Evolutionary conservation across 2,888 invertebrate species (phyloP).

Genomic region (Biston betularia): DNA sequence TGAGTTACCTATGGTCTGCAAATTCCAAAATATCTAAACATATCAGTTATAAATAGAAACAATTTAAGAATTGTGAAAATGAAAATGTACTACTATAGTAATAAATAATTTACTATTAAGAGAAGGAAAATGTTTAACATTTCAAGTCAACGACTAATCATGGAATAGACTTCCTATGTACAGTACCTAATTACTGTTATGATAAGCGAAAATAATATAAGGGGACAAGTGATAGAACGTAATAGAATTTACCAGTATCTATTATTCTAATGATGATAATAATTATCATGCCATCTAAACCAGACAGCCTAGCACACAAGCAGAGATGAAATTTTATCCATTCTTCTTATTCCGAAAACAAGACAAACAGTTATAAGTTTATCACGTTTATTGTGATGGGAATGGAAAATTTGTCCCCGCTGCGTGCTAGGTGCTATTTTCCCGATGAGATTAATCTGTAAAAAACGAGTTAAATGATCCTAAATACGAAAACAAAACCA

Average conservation of each 20-base stretch:
- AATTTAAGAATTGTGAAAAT: neutral
- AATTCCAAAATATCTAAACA: constrained; percentile 93
- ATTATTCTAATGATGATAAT: neutral
- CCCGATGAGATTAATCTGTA: neutral
- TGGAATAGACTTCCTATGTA: neutral
- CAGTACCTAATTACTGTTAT: neutral
- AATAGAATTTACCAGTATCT: too few relatives aligned
- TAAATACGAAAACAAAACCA: neutral
- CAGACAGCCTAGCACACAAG: neutral
- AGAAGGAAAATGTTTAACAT: too few relatives aligned
- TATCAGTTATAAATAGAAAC: constrained; percentile 75
- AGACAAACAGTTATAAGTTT: too few relatives aligned
- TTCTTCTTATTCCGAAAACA: too few relatives aligned
- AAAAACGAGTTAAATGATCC: neutral
- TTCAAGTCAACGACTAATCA: too few relatives aligned
- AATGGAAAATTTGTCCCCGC: too few relatives aligned
- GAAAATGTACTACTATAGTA: too few relatives aligned
- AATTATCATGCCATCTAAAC: neutral
- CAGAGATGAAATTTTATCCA: too few relatives aligned
- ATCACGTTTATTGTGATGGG: too few relatives aligned
- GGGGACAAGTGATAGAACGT: too few relatives aligned
- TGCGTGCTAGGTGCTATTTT: too few relatives aligned
- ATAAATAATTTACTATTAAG: too few relatives aligned
- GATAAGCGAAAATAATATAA: neutral
- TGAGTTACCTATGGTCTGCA: constrained; percentile 90